A percentile compares a stretch with the other conserved stretches of the same genome.
Evolutionary conservation across 2,888 invertebrate species (phyloP).

Genomic region (Electrophaes corylata): DNA sequence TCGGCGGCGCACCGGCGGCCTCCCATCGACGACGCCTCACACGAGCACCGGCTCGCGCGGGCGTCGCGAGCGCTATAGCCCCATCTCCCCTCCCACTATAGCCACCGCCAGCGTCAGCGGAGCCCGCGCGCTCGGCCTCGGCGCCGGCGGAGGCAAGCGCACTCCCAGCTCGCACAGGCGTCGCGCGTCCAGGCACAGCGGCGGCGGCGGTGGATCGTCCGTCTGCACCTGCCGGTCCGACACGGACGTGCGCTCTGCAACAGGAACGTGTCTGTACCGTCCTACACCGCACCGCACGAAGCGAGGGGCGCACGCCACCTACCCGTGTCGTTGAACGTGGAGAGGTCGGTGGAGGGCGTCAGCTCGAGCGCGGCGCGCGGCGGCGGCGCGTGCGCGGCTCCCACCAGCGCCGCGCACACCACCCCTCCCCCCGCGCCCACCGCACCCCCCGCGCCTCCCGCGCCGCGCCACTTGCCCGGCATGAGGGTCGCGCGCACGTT

Average conservation of each 20-base stretch:
- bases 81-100: slow-evolving; percentile 43
- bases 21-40: slow-evolving; percentile 28
- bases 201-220: slow-evolving; percentile 52
- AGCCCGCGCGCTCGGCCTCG: slow-evolving; percentile 33
- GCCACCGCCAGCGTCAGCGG: slow-evolving; percentile 47
- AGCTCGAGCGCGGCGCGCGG: slow-evolving; percentile 53
- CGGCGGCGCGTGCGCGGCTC: slow-evolving; percentile 54
- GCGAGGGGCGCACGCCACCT: neutral
- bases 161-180: slow-evolving; percentile 32
- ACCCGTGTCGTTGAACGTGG: slow-evolving; percentile 60
- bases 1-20: neutral
- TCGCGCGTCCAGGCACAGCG: slow-evolving; percentile 32
- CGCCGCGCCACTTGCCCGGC: slow-evolving; percentile 62
- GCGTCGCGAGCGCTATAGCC: slow-evolving; percentile 50
- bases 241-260: slow-evolving; percentile 55
- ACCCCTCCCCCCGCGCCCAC: slow-evolving; percentile 57
- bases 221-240: slow-evolving; percentile 70
- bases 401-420: slow-evolving; percentile 62
- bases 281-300: neutral
- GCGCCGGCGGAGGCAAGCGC: slow-evolving; percentile 37
- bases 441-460: slow-evolving; percentile 40
- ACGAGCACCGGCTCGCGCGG: slow-evolving; percentile 51
- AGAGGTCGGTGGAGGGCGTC: slow-evolving; percentile 66
- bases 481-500: slow-evolving; percentile 69
- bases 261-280: neutral